Evolutionary conservation across 2,888 invertebrate species (phyloP), one percentile per base, ranked within the genome.

Genomic region (Platynereis dumerilii): DNA sequence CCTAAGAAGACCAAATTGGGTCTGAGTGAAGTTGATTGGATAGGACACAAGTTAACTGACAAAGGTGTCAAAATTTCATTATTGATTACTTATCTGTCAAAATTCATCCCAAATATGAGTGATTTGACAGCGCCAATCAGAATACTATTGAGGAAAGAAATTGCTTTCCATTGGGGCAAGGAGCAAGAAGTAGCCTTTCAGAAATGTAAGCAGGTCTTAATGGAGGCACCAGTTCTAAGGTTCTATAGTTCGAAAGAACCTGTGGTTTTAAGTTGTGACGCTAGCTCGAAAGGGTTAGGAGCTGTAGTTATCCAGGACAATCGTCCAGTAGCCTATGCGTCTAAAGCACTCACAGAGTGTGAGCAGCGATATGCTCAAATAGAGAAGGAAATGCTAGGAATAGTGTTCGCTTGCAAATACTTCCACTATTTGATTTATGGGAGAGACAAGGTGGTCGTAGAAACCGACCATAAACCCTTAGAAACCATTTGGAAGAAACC

Each of bases 391-490:
- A 12, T 12, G 7, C 34, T 34, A 7, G 34, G 7, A 7, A 12
- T 34, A 10, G 52, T 52, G 3, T 52, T 52, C 24, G 52, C 7
- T 3, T 52, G 52, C n/a, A 24, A 3, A 3, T 7, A 24, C 3
- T 52, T 52, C 17, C 52, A 52, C 17, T 7, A 52, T 3, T 10
- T 22, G 20, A 3, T 52, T 7, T 52, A 52, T 17, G 52, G 52
- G 7, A 22, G 20, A 52, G 17, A 52, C 20, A 10, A 10, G 3
- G 24, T 52, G 52, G n/a, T n/a, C n/a, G 20, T 52, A 10, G 52
- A 52, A 52, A 10, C 24, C 7, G 52, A 52, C 24, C 52, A 52
- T 24, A 52, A 52, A 24, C 52, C 52, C 3, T 52, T 52, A 17
- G 20, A 22, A 24, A 17, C n/a, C 7, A 52, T 52, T 7, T 7